phyloP scores from a whole-genome alignment of 2,888 invertebrate genomes.

The Serripes groenlandicus region DNA sequence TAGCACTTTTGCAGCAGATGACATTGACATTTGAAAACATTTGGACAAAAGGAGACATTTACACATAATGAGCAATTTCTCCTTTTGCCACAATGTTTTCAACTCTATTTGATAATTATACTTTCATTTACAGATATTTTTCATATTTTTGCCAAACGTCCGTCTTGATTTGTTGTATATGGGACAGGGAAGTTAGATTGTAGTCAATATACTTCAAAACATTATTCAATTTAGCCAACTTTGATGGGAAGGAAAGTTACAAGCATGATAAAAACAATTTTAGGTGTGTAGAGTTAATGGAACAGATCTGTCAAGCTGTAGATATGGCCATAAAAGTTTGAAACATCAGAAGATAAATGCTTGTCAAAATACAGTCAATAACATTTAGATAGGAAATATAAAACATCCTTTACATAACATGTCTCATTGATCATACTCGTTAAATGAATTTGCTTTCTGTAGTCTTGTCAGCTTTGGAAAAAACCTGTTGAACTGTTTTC shows the following conservation, averaged over 20 bases:
- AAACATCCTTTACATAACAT: not conserved
- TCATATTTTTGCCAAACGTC: too few species aligned
- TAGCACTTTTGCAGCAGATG: not conserved
- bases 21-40: not conserved
- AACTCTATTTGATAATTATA: not conserved
- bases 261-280: not conserved
- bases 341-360: constrained; percentile 19
- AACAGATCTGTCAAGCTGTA: not conserved
- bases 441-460: too few species aligned
- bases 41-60: not conserved
- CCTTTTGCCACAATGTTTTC: not conserved
- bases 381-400: constrained; percentile 1
- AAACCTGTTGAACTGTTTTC: too few species aligned
- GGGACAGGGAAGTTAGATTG: too few species aligned
- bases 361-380: constrained; percentile 17
- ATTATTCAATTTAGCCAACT: too few species aligned
- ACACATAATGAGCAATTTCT: not conserved
- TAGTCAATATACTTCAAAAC: too few species aligned
- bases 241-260: too few species aligned
- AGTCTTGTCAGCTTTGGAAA: too few species aligned
- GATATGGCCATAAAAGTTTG: constrained; percentile 10
- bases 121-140: not conserved
- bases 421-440: constrained; percentile 18
- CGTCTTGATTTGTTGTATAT: too few species aligned
- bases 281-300: not conserved